Base-by-base conservation (phyloP, 2,888 invertebrate genomes). In the Cataglyphis livida region DNA sequence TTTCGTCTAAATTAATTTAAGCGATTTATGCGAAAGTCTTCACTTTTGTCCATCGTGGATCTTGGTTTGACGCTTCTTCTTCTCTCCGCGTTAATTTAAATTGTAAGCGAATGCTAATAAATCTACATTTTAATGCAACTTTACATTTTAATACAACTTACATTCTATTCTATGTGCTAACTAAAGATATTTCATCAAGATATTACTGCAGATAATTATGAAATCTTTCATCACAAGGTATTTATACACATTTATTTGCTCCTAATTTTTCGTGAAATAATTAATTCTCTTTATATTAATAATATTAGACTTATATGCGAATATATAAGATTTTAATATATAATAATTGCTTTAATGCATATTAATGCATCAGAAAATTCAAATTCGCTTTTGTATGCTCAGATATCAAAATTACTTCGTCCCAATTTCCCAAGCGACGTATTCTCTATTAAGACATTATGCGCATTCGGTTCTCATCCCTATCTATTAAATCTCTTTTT, bases 401-500 rank as follows among this genome's bases (percentile, higher is more conserved):
- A 62, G 44, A 74, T 21, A 54, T 65, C 28, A 65, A 66, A 65
- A 76, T 76, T 54, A 41, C n/a, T 66, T 41, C 15, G 76, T 41
- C 10, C 65, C 75, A 54, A 76, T 76, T 65, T 65, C 25, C 57
- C 57, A 21, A 44, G 25, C 18, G 9, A 32, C 64, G 48, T 25
- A 57, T 68, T 54, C 48, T 25, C 57, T 68, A 78, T 78, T 59
- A 44, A 76, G 70, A 41, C 78, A 70, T 78, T 78, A 57, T 35
- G 28, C 32, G 44, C 41, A 59, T 68, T 78, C 41, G 38, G 41
- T 41, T 38, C 18, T 28, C n/a, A 15, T 28, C 32, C 15, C 28
- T 21, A 0, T 48, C 70, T 18, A 78, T 76, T 65, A 70, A 78
- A 78, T 70, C 35, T 78, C 44, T 70, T 59, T 78, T 35, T 70